Percentiles rank a stretch among this genome's conserved stretches.
Evolutionary conservation across 92 coral and sea anemone species (phyloP).

Genomic region (Palythoa heliodiscus): DNA sequence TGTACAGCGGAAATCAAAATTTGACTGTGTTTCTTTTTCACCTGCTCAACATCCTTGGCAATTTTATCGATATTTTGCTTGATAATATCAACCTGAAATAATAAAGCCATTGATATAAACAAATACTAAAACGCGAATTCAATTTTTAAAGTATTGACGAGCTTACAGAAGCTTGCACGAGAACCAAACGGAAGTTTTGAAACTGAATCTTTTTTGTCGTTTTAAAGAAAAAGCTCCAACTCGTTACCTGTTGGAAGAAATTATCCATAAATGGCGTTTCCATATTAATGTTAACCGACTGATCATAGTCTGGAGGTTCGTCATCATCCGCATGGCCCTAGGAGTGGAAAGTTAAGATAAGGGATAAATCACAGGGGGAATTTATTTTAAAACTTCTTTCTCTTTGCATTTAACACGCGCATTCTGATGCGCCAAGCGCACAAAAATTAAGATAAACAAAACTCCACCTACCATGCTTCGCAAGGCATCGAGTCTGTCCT

Average conservation of each 20-base stretch:
- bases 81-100: constrained; percentile 79
- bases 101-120: neutral
- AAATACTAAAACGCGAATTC: neutral
- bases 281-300: constrained; percentile 25
- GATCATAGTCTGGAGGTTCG: constrained; percentile 42
- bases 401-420: neutral
- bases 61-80: constrained; percentile 81
- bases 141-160: neutral
- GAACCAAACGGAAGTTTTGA: constrained; percentile 2
- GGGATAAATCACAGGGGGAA: neutral
- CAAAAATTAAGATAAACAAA: neutral
- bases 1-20: constrained; percentile 90
- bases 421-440: neutral
- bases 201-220: neutral
- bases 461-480: constrained; percentile 37
- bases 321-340: constrained; percentile 41
- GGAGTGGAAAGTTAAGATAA: neutral
- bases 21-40: constrained; percentile 87
- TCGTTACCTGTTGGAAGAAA: constrained; percentile 38
- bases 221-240: neutral
- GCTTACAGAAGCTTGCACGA: neutral
- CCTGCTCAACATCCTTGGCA: constrained; percentile 89
- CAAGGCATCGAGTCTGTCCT: constrained; percentile 47
- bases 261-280: constrained; percentile 42
- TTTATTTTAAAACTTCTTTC: neutral